phyloP scores from a whole-genome alignment of 2,113 vertebrate species.

The Glaucidium brasilianum region DNA sequence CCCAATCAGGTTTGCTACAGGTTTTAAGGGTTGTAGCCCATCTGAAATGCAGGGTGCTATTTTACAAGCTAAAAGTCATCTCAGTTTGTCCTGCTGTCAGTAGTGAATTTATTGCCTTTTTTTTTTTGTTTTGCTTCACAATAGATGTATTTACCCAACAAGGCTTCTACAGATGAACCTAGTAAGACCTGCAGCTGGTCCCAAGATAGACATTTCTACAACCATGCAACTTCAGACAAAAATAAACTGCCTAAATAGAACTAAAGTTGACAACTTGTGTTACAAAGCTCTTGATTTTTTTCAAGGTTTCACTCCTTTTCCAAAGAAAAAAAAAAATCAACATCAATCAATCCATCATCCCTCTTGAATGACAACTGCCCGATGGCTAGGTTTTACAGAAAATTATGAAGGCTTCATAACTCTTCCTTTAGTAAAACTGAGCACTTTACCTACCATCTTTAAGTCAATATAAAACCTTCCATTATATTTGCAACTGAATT shows the following conservation, averaged over 20 bases:
- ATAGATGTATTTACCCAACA: not conserved
- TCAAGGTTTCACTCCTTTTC: not conserved
- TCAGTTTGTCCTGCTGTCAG: not conserved
- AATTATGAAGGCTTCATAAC: not conserved
- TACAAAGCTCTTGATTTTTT: not conserved
- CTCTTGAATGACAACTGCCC: not conserved
- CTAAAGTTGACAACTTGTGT: not conserved
- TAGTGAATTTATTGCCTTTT: not conserved
- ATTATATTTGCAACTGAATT: not conserved
- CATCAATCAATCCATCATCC: not conserved
- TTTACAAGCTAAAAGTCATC: not conserved
- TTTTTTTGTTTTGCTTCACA: not conserved
- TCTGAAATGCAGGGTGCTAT: accelerated
- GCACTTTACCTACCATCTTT: not conserved
- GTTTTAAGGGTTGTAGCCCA: not conserved
- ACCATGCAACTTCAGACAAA: not conserved
- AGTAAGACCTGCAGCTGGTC: not conserved
- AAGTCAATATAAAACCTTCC: not conserved
- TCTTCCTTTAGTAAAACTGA: not conserved
- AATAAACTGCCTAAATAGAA: not conserved
- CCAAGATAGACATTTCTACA: not conserved
- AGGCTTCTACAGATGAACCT: not conserved
- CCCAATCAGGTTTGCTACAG: not conserved
- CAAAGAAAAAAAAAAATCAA: not conserved
- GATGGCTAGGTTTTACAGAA: not conserved